phyloP scores from a whole-genome alignment of 1,140 invertebrate species.

The Oppia nitens region DNA sequence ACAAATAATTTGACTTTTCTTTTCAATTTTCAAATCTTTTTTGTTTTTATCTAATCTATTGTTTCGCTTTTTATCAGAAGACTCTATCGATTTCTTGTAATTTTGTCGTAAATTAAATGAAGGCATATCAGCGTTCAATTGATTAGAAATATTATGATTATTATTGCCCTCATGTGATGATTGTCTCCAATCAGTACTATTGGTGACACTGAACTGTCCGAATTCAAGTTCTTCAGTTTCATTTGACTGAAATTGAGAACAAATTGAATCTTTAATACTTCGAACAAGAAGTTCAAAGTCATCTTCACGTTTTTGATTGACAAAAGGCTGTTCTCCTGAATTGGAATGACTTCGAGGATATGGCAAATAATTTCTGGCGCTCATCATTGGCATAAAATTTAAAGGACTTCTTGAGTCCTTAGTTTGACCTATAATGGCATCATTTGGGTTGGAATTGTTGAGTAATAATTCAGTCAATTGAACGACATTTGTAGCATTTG shows the following conservation, averaged over 20 bases:
- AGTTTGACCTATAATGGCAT: not conserved
- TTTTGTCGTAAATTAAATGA: not conserved
- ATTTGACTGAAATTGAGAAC: conserved; percentile 2
- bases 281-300: conserved; percentile 15
- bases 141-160: conserved; percentile 22
- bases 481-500: not conserved
- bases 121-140: conserved; percentile 22
- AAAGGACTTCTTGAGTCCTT: not conserved
- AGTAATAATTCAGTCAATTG: not conserved
- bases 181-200: not conserved
- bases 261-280: conserved; percentile 12
- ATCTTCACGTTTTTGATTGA: conserved; percentile 6
- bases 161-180: not conserved
- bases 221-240: conserved; percentile 1
- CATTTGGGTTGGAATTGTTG: not conserved
- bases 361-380: not conserved
- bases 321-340: not conserved
- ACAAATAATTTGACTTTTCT: not conserved
- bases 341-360: not conserved
- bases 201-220: not conserved
- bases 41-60: not conserved
- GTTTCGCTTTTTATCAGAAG: not conserved
- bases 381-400: not conserved
- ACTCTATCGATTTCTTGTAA: not conserved
- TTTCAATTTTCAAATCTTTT: not conserved